phyloP scores from a whole-genome alignment of 2,888 invertebrate genomes.

The Syritta pipiens region DNA sequence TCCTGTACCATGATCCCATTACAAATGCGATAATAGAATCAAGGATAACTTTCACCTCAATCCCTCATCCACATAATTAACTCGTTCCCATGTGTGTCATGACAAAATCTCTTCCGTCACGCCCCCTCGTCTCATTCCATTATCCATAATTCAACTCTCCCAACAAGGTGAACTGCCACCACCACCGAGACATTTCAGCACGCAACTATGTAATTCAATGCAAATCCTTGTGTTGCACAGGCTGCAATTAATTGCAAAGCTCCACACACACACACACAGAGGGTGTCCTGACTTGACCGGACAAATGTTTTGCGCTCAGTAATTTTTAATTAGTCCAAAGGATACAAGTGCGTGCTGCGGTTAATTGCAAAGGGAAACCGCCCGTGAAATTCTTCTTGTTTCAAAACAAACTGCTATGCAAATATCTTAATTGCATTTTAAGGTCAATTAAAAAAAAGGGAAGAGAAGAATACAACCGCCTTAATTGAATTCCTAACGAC shows the following conservation, averaged over 20 bases:
- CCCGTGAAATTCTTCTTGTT: background rate
- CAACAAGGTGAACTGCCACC: too few species aligned
- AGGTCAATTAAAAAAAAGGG: background rate
- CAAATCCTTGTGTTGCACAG: slow-evolving; percentile 29
- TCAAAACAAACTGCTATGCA: slow-evolving; percentile 8
- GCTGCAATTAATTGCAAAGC: slow-evolving; percentile 26
- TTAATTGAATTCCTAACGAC: too few species aligned
- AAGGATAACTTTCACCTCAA: background rate
- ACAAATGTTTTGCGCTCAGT: slow-evolving; percentile 50
- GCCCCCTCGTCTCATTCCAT: slow-evolving; percentile 11
- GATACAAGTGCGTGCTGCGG: background rate
- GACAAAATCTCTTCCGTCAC: slow-evolving; percentile 24
- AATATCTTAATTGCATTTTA: background rate
- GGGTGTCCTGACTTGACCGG: slow-evolving; percentile 5
- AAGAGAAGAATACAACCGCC: background rate
- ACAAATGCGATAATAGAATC: background rate
- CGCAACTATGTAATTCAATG: slow-evolving; percentile 25
- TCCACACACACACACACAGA: background rate
- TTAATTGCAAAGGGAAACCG: background rate
- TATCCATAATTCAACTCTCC: slow-evolving; percentile 25
- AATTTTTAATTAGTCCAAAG: slow-evolving; percentile 30
- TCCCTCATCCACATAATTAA: background rate
- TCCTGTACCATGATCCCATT: too few species aligned
- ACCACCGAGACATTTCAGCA: slow-evolving; percentile 38
- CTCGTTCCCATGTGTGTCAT: background rate